Conservation (phyloP, 2,888 invertebrate genomes). For the Volucella inanis region DNA sequence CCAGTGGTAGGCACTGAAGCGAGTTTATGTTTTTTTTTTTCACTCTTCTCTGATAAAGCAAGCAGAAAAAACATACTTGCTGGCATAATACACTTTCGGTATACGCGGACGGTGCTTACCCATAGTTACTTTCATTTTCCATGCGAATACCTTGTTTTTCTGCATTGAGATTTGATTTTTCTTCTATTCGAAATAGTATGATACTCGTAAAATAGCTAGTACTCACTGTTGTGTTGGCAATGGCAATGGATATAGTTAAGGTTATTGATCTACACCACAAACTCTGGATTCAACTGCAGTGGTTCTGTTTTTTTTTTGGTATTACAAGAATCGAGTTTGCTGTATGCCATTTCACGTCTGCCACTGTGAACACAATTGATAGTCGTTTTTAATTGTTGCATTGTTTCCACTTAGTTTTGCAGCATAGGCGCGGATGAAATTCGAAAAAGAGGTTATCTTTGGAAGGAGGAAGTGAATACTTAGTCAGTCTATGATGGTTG, state of each 20-base stretch:
- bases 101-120: not conserved
- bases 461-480: not conserved
- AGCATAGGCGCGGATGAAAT: conserved; percentile 12
- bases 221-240: conserved; percentile 49
- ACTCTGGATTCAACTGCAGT: not conserved
- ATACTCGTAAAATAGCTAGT: not conserved
- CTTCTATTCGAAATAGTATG: conserved; percentile 10
- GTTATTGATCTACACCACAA: conserved; percentile 61
- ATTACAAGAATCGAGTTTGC: conserved; percentile 53
- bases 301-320: conserved; percentile 24
- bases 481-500: not conserved
- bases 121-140: conserved; percentile 62
- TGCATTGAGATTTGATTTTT: conserved; percentile 13
- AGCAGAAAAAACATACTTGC: conserved; percentile 19
- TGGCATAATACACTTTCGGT: conserved; percentile 68
- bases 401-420: conserved; percentile 23
- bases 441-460: conserved; percentile 37
- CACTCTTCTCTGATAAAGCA: not conserved
- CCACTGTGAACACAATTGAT: conserved; percentile 53
- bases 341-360: conserved; percentile 29
- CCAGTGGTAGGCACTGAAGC: conserved; percentile 4
- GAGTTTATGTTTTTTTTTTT: not conserved
- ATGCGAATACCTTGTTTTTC: conserved; percentile 54
- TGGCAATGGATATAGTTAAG: conserved; percentile 59
- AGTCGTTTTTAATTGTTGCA: conserved; percentile 36